Conservation (phyloP, 2,113 vertebrate species). For the Vireo altiloquus region DNA sequence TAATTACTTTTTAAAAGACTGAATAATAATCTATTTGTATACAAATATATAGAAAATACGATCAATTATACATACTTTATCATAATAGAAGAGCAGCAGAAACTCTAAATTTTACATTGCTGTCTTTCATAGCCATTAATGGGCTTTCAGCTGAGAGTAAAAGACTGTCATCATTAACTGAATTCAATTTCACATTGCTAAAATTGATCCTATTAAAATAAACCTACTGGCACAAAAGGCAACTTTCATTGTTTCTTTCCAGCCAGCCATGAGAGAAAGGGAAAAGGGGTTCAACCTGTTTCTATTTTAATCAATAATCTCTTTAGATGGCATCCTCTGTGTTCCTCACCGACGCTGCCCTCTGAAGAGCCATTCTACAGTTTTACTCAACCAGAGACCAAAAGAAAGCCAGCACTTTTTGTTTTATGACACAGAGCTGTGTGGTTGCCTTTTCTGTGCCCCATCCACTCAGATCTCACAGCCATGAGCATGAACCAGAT, state of each 20-base stretch:
- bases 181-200: conserved; percentile 24
- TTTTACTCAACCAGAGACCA: background rate
- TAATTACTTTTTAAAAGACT: background rate
- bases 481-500: background rate
- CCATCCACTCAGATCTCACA: background rate
- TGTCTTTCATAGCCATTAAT: background rate
- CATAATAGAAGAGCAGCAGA: background rate
- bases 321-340: background rate
- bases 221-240: background rate
- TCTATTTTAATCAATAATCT: background rate
- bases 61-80: background rate
- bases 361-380: background rate
- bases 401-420: background rate
- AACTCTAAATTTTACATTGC: background rate
- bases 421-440: background rate
- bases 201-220: conserved; percentile 46
- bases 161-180: background rate
- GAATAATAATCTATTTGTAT: background rate
- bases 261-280: background rate
- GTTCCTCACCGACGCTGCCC: accelerated
- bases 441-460: background rate
- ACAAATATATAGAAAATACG: background rate
- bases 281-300: background rate
- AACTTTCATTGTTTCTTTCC: background rate
- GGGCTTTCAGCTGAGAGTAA: background rate